Evolutionary conservation across 2,797 vertebrate species (phyloP), one percentile per base, ranked within the genome.

Genomic region (Myiotriccus ornatus): DNA sequence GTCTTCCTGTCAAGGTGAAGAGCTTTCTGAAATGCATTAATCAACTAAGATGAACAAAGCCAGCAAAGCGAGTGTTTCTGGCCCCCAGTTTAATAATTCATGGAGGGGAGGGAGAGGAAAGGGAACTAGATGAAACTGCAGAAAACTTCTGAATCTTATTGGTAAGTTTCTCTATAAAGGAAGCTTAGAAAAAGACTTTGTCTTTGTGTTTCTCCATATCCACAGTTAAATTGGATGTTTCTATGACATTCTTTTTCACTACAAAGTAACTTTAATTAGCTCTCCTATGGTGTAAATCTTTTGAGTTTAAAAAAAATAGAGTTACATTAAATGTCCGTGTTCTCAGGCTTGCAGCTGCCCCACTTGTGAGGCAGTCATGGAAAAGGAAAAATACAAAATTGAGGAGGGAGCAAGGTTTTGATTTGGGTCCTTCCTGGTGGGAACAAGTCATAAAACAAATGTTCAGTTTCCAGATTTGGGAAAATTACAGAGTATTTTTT

Each of bases 401-500:
- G 71, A 90, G 43, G 55, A 64, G 35, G 47, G 63, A 93, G 28
- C 37, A 90, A 56, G 59, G 60, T 57, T 92, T 94, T 71, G 49
- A 86, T 90, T 90, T 95, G 87, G n/a, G 56, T 71, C 28, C 37
- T 82, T 95, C 50, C 63, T 78, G 57, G 44, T 88, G 46, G 57
- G 85, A 94, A 14, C n/a, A 82, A 90, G 47, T 74, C 67, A 60
- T 88, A 88, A 96, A 95, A 84, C 74, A 92, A 93, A 91, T 64
- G 69, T 86, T 94, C 77, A 49, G 63, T 84, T 95, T 97, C 83
- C 75, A 92, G 44, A 94, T 82, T 84, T 93, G 63, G 94, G 93
- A 91, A 93, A 94, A 95, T 88, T 82, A 53, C n/a, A 70, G 74
- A 80, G 59, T 79, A 17, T 82, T 67, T 94, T 92, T 94, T 79